Conservation (phyloP, 2,888 invertebrate genomes). For the Amphimallon solstitiale region DNA sequence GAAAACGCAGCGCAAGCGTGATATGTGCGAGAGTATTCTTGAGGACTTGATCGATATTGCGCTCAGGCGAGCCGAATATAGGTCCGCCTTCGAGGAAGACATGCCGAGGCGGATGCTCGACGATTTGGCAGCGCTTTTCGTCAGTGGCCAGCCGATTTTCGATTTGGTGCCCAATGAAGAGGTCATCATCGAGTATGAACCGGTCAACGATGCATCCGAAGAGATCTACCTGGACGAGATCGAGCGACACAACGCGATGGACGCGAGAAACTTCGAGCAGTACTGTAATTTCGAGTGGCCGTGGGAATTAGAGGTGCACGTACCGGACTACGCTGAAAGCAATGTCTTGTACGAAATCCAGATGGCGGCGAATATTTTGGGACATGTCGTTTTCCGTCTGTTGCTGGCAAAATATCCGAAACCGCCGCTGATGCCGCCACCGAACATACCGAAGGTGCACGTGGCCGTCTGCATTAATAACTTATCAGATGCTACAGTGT, state of each 20-base stretch:
- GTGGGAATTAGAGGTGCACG: slow-evolving; percentile 65
- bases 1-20: slow-evolving; percentile 64
- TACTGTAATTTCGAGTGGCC: slow-evolving; percentile 67
- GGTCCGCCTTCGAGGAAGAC: slow-evolving; percentile 57
- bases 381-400: slow-evolving; percentile 55
- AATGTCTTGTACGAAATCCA: slow-evolving; percentile 44
- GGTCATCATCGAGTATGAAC: slow-evolving; percentile 48
- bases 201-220: slow-evolving; percentile 57
- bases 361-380: slow-evolving; percentile 56
- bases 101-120: slow-evolving; percentile 65
- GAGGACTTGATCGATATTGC: slow-evolving; percentile 69
- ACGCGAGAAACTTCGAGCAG: slow-evolving; percentile 67
- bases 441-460: slow-evolving; percentile 53
- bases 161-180: slow-evolving; percentile 62
- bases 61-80: slow-evolving; percentile 66
- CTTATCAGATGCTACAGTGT: slow-evolving; percentile 50
- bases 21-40: slow-evolving; percentile 67
- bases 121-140: slow-evolving; percentile 69
- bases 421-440: slow-evolving; percentile 48
- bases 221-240: slow-evolving; percentile 64
- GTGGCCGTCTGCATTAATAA: slow-evolving; percentile 57
- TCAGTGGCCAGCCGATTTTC: slow-evolving; percentile 67
- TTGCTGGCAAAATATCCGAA: slow-evolving; percentile 57
- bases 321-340: slow-evolving; percentile 64
- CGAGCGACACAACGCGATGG: slow-evolving; percentile 66